phyloP scores from a whole-genome alignment of 53 echinoderm and acorn worm species.

The Mesocentrotus franciscanus region DNA sequence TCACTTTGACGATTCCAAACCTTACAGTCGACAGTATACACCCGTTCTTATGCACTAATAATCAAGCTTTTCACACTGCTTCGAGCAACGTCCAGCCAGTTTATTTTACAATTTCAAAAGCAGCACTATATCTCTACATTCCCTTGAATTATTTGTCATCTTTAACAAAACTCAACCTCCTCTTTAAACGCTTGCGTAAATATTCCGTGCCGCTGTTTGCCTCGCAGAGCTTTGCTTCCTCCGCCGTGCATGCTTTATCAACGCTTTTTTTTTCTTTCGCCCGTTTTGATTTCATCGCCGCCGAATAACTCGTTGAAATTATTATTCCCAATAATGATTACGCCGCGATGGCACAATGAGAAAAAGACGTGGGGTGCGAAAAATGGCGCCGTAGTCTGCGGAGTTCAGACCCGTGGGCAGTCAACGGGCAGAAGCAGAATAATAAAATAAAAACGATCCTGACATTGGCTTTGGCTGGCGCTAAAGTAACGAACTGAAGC shows the following conservation, averaged over 20 bases:
- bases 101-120: too few relatives aligned
- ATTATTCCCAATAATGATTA: constrained; percentile 40
- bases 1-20: too few relatives aligned
- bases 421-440: not conserved
- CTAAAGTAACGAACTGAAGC: not conserved
- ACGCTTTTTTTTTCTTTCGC: not conserved
- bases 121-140: too few relatives aligned
- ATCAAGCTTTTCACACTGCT: too few relatives aligned
- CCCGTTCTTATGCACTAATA: too few relatives aligned
- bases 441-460: too few relatives aligned
- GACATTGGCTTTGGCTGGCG: too few relatives aligned
- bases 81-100: too few relatives aligned
- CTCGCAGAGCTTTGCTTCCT: constrained; percentile 39
- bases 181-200: constrained; percentile 52
- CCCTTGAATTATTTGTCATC: too few relatives aligned
- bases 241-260: not conserved
- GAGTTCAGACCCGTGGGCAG: not conserved
- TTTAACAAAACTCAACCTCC: too few relatives aligned
- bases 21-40: too few relatives aligned
- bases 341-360: not conserved
- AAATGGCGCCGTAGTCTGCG: constrained; percentile 10
- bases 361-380: not conserved
- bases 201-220: constrained; percentile 31
- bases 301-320: constrained; percentile 40
- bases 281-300: constrained; percentile 37